phyloP scores from a whole-genome alignment of 2,113 vertebrate species.

The Paedocypris sp. region DNA sequence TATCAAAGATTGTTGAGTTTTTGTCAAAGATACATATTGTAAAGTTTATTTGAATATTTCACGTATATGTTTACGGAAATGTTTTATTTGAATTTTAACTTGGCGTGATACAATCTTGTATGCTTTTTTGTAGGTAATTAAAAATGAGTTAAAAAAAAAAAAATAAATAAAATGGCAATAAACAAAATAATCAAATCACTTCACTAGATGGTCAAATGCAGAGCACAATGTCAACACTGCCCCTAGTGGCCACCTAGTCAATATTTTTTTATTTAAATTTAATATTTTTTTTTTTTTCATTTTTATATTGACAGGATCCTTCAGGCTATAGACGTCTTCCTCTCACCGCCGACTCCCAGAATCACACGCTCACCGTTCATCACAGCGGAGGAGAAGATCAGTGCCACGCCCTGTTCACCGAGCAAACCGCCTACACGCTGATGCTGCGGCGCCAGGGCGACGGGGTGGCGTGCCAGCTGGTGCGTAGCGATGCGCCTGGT shows the following conservation, averaged over 20 bases:
- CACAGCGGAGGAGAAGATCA: conserved; percentile 30
- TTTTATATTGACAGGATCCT: conserved; percentile 79
- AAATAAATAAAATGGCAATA: too few relatives aligned
- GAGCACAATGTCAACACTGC: too few relatives aligned
- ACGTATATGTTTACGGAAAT: too few relatives aligned
- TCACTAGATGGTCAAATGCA: too few relatives aligned
- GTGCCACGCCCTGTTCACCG: conserved; percentile 45
- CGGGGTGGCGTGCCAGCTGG: conserved; percentile 57
- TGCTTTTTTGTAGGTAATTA: too few relatives aligned
- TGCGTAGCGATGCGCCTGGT: conserved; percentile 61
- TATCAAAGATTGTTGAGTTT: too few relatives aligned
- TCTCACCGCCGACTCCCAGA: conserved; percentile 46
- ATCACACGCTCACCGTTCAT: conserved; percentile 47
- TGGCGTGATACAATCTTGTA: too few relatives aligned
- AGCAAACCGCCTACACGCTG: conserved; percentile 68
- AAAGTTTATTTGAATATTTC: too few relatives aligned
- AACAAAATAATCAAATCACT: too few relatives aligned
- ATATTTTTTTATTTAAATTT: background rate
- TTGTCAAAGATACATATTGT: too few relatives aligned
- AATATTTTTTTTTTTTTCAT: conserved; percentile 8
- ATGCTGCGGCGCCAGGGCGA: conserved; percentile 49
- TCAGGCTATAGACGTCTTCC: conserved; percentile 60
- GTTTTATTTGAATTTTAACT: too few relatives aligned
- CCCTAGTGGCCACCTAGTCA: background rate
- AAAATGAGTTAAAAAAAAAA: too few relatives aligned